A percentile compares a stretch with the other conserved stretches of the same genome.
phyloP scores from a whole-genome alignment of 2,113 vertebrate species.

The Lophius piscatorius region DNA sequence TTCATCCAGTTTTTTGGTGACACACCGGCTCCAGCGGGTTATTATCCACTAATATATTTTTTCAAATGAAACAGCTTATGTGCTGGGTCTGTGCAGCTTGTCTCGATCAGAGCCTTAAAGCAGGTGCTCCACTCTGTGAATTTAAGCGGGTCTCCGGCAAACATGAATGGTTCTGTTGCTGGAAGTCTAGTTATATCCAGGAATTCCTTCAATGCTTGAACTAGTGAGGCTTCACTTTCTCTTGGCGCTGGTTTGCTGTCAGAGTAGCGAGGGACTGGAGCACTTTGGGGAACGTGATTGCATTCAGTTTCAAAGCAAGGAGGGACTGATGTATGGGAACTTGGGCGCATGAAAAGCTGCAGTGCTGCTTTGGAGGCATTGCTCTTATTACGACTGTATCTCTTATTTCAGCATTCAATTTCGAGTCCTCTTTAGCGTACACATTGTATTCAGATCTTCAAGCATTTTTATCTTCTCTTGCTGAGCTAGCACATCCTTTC shows the following conservation, averaged over 20 bases:
- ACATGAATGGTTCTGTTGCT: slow-evolving; percentile 37
- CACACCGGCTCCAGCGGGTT: no score
- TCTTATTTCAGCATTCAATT: not conserved
- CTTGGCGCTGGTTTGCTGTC: not conserved
- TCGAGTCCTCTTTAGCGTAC: not conserved
- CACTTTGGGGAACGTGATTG: not conserved
- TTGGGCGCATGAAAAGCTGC: no score
- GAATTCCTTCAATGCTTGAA: not conserved
- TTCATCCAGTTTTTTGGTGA: no score
- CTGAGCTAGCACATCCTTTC: not conserved
- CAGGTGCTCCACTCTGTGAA: slow-evolving; percentile 48
- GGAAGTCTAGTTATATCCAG: slow-evolving; percentile 21
- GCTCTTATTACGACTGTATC: no score
- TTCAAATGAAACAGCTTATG: slow-evolving; percentile 39
- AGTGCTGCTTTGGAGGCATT: no score
- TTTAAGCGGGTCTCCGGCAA: slow-evolving; percentile 34
- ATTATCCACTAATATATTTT: slow-evolving; percentile 24
- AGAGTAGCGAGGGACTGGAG: no score
- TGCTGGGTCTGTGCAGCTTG: slow-evolving; percentile 33
- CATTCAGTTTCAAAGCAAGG: no score
- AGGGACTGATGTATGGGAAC: no score
- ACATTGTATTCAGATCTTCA: not conserved
- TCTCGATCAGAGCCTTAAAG: slow-evolving; percentile 51
- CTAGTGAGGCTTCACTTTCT: not conserved
- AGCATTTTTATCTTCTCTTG: not conserved